These are phyloP conservation scores for Pemphigus obesinymphae DNA, from an alignment of 1,140 invertebrate genomes.

Conservation along the genomic window DNA sequence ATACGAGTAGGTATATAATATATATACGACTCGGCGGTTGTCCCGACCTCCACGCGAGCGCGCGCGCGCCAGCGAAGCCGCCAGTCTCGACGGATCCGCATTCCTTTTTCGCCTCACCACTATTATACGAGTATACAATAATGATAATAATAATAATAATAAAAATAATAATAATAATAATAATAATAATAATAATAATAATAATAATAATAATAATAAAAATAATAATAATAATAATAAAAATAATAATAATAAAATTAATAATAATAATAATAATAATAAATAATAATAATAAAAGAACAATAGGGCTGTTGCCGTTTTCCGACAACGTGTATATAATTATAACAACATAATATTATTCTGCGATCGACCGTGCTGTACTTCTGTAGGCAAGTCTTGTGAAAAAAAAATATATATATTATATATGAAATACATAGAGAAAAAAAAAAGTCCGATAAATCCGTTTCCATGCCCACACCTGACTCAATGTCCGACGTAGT, in stretches of 20 bases:
- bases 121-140: too few species aligned
- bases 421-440: background rate
- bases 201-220: too few species aligned
- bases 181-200: too few species aligned
- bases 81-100: conserved; percentile 21
- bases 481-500: background rate
- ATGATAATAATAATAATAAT: too few species aligned
- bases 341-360: background rate
- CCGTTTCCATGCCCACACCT: background rate
- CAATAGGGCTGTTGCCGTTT: conserved; percentile 6
- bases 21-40: conserved; percentile 1
- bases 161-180: too few species aligned
- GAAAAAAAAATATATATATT: too few species aligned
- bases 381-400: too few species aligned
- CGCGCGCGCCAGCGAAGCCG: background rate
- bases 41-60: conserved; percentile 14
- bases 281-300: conserved; percentile 22
- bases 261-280: too few species aligned
- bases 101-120: conserved; percentile 2
- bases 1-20: background rate
- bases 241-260: too few species aligned
- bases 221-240: too few species aligned
- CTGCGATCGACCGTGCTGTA: background rate
- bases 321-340: background rate
- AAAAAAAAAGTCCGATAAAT: background rate